A percentile compares a stretch with the other conserved stretches of the same genome.
These are phyloP conservation scores for Macaria notata DNA, from an alignment of 2,888 invertebrate species.

Conservation along the genomic window DNA sequence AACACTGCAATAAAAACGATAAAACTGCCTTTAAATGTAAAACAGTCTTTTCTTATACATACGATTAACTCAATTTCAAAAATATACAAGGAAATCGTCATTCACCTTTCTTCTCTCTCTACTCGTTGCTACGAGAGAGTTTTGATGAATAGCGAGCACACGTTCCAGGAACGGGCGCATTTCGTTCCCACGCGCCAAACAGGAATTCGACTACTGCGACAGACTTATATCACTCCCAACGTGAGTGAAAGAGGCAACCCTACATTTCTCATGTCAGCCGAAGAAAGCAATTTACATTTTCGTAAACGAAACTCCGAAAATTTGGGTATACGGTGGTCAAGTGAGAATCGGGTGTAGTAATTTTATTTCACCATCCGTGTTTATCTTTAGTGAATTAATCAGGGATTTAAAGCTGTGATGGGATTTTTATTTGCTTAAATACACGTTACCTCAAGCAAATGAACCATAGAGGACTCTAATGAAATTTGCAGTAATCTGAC, in stretches of 20 bases:
- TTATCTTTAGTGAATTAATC: constrained; percentile 22
- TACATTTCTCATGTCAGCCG: constrained; percentile 12
- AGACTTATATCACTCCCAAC: constrained; percentile 35
- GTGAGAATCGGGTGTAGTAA: constrained; percentile 12
- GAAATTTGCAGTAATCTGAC: too few relatives aligned
- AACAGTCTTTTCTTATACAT: too few relatives aligned
- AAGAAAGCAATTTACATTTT: constrained; percentile 55
- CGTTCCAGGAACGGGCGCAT: constrained; percentile 71
- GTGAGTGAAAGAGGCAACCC: constrained; percentile 36
- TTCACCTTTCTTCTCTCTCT: constrained; percentile 32
- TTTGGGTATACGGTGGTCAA: constrained; percentile 24
- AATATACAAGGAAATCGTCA: background rate
- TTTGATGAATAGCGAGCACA: constrained; percentile 68
- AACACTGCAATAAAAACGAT: too few relatives aligned
- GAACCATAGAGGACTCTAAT: too few relatives aligned
- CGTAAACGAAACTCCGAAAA: constrained; percentile 43
- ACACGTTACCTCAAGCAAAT: too few relatives aligned
- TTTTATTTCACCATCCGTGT: constrained; percentile 16
- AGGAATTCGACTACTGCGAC: constrained; percentile 56
- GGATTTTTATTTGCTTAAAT: too few relatives aligned
- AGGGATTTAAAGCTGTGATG: background rate
- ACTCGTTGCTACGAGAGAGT: constrained; percentile 54
- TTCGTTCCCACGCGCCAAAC: constrained; percentile 71
- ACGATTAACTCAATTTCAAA: too few relatives aligned
- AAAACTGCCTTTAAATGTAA: too few relatives aligned